Conservation (phyloP, 1,140 invertebrate genomes). For the Trachymyrmex cornetzi region DNA sequence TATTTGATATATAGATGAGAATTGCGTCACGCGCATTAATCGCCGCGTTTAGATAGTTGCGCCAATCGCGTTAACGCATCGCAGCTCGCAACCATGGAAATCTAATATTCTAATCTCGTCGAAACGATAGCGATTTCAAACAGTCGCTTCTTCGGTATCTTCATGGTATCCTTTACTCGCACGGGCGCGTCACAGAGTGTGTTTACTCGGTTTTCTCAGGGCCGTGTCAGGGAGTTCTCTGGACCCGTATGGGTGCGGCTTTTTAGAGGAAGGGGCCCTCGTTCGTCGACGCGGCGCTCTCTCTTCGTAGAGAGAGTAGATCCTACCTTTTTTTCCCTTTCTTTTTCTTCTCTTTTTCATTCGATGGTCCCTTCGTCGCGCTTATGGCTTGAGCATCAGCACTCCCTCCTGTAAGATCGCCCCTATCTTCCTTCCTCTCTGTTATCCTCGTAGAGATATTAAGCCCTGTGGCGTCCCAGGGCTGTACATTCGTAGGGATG, state of each 20-base stretch:
- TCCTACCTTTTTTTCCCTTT: constrained; percentile 72
- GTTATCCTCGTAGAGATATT: constrained; percentile 71
- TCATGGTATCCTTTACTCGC: constrained; percentile 45
- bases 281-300: constrained; percentile 26
- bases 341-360: constrained; percentile 73
- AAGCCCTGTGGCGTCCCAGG: constrained; percentile 73
- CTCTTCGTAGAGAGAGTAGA: constrained; percentile 63
- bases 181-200: constrained; percentile 57
- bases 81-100: constrained; percentile 23
- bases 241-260: constrained; percentile 81
- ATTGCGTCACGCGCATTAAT: neutral
- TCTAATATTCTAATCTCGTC: constrained; percentile 57
- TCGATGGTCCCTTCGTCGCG: constrained; percentile 79
- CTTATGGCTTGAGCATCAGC: constrained; percentile 72
- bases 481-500: constrained; percentile 53
- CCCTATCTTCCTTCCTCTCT: constrained; percentile 76
- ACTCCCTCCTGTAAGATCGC: constrained; percentile 76
- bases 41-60: neutral
- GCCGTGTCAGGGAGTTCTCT: constrained; percentile 74
- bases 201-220: constrained; percentile 73
- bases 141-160: constrained; percentile 4
- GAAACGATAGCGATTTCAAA: constrained; percentile 65
- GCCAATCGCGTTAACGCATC: neutral
- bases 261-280: constrained; percentile 76
- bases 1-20: neutral